Evolutionary conservation across 2,888 invertebrate genomes (phyloP), one percentile per base, ranked within the genome.

Genomic region (Andricus quercusramuli): DNA sequence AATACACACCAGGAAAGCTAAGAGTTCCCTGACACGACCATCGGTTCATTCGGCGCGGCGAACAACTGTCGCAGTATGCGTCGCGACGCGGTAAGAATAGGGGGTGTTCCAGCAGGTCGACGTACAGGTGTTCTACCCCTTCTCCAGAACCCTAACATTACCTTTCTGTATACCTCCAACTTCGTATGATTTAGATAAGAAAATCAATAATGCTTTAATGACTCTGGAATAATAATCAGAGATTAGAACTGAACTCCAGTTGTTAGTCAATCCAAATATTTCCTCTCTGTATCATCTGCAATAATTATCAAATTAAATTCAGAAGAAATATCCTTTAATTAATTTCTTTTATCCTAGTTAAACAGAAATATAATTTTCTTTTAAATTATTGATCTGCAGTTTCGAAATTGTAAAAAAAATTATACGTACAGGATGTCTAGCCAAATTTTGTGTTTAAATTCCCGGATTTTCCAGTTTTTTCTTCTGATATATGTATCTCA

Each of bases 91-190:
- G 76, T 83, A 70, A 83, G 83, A 81, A 81, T 83, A 83, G 83
- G 86, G 88, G 87, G 82, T 89, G 86, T 82, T 87, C 82, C 80
- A 79, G 78, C 84, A 83, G 81, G 81, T 87, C 87, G 83, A 86
- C 84, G 86, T 88, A 90, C 91, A 91, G 91, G 90, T 91, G 91
- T 90, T 90, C 83, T 83, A 83, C 81, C 86, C 87, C 86, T 89
- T 85, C 85, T 83, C 85, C 83, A 83, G 51, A 79, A 29, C 32
- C 5, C 51, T 51, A 56, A 20, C 32, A 47, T 74, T 51, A 74
- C 56, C 20, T 56, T 56, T 74, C 56, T 51, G n/a, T 74, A 74
- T 74, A 74, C 74, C 56, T 74, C 32, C 32, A 74, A 74, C 70
- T 70, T 70, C 51, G 74, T 56, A 74, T 74, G 74, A 74, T 74